Base-by-base conservation (phyloP, 2,797 vertebrate species). In the Aldrovandia affinis region DNA sequence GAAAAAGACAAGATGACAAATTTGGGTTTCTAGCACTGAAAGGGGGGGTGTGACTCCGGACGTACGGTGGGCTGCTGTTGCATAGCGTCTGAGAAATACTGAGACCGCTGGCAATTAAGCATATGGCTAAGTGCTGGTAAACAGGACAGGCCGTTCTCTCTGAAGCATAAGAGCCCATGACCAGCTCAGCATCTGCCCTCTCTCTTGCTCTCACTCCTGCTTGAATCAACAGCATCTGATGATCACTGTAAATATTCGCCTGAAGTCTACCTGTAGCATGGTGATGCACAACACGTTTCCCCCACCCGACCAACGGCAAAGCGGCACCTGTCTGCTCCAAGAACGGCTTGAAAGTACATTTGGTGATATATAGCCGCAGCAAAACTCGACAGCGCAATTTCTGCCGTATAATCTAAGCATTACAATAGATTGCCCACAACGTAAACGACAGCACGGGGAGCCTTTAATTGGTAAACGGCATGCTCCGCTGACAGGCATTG, bases 401-500 rank as follows among this genome's bases (percentile, higher is more conserved):
- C n/a, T n/a, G 12, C 6, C 47, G 12, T 50, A 5, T 50, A 50
- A 2, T 12, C 0, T 6, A 50, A 2, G 6, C 12, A 50, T 5
- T 50, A 12, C 47, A 50, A 50, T 12, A 50, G 12, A 50, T 50
- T 50, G 12, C 12, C 47, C 1, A 12, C 47, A 50, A 50, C 12
- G 47, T 50, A 2, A 50, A 50, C 6, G 47, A 12, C 12, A 12
- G 47, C 12, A 12, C 12, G 47, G 12, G 6, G 12, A 12, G 12
- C 47, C 47, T 57, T 57, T 20, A 2, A 3, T 0, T 14, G 18
- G 14, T 50, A 28, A 25, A 47, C 25, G 54, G 80, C 42, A 15
- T 33, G 28, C 15, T 73, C 68, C 30, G 30, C 52, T 86, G 82
- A 81, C 63, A 36, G 54, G 75, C n/a, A 47, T 77, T 84, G 68